Conservation (phyloP, 2,113 vertebrate genomes). For the Ancistrus triradiatus region DNA sequence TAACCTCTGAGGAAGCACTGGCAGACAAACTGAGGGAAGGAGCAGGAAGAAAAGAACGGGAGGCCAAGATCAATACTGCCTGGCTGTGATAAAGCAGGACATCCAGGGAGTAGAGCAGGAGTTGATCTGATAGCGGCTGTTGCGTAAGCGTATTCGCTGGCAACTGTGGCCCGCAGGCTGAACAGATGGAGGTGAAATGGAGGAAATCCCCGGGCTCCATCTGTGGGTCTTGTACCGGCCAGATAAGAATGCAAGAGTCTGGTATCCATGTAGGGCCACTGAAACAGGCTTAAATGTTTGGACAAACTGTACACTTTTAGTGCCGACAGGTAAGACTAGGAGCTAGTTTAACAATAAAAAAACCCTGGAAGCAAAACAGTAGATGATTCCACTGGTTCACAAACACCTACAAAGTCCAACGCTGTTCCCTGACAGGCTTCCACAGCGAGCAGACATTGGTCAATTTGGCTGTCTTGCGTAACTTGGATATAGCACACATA, state of each 20-base stretch:
- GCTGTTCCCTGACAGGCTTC: too few relatives aligned
- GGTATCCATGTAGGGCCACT: neutral
- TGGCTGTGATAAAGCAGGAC: conserved; percentile 16
- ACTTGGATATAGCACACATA: too few relatives aligned
- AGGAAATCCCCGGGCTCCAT: conserved; percentile 14
- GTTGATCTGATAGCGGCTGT: conserved; percentile 31
- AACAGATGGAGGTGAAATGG: conserved; percentile 17
- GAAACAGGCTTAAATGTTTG: neutral
- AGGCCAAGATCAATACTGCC: conserved; percentile 21
- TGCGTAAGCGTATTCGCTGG: neutral
- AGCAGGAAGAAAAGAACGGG: neutral
- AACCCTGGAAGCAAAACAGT: too few relatives aligned
- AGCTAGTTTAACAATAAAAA: too few relatives aligned
- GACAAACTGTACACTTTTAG: neutral
- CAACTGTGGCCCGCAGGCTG: neutral
- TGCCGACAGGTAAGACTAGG: neutral
- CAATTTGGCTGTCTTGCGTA: neutral
- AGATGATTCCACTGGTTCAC: too few relatives aligned
- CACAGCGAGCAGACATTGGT: too few relatives aligned
- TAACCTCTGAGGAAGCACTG: neutral
- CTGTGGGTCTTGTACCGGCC: conserved; percentile 9
- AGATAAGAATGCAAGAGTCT: conserved; percentile 21
- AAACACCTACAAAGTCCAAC: too few relatives aligned
- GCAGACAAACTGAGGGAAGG: neutral
- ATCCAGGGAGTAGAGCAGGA: conserved; percentile 26